Evolutionary conservation across 2,113 vertebrate genomes (phyloP), one percentile per base, ranked within the genome.

Genomic region (Sander vitreus): DNA sequence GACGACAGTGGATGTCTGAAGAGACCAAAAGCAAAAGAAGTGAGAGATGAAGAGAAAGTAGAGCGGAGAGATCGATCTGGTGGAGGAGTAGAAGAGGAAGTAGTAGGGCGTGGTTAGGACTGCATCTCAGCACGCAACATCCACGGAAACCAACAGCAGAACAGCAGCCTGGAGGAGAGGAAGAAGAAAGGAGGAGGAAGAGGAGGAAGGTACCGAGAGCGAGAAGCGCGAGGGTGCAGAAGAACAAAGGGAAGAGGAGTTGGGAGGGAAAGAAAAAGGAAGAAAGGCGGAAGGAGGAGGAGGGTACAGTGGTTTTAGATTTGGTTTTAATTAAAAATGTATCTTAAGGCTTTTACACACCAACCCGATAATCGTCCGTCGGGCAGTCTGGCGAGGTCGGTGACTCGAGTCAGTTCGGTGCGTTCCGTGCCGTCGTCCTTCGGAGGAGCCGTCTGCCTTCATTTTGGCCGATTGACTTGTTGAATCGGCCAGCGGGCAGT

Each of bases 71-170:
- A 85, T 65, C 14, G 58, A 50, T 84, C 76, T 3, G 48, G 63
- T 18, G 63, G 62, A 57, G 50, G 39, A 51, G 68, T 0, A 48
- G 53, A 68, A 79, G 53, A 66, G 53, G 82, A 43, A 33, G 78
- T 10, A 62, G 36, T 69, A 45, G 84, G 77, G 70, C 55, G 79
- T 62, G 83, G 89, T 95, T 97, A 98, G 57, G 97, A 96, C 94
- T 97, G 97, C 97, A 98, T 97, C 95, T 98, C 97, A 0, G 97
- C 96, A 43, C 97, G 96, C 68, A 98, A 95, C 96, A 98, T 97
- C 97, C 97, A 98, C 6, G 97, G 97, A 75, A 98, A 98, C 97
- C 97, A 98, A 87, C 97, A 98, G 91, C 97, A 98, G 94, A 98
- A 98, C 80, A 98, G 96, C 91, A 98, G 95, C 95, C 97, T 98